Percentiles rank a stretch among this genome's conserved stretches.
These are phyloP conservation scores for Fulmarus glacialis DNA, from an alignment of 2,113 vertebrate species.

Conservation along the genomic window DNA sequence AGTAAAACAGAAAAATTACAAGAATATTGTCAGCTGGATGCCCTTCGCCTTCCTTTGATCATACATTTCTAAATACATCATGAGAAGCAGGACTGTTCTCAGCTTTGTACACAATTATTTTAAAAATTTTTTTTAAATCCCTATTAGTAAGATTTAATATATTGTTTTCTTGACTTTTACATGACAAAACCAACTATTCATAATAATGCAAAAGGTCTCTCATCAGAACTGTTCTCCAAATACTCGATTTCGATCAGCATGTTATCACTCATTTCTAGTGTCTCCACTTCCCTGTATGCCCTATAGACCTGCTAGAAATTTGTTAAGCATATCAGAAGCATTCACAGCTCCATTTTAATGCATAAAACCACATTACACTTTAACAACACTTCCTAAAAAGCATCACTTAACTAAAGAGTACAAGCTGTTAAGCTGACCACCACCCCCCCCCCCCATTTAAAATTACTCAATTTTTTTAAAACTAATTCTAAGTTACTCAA, in stretches of 20 bases:
- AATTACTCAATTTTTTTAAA: background rate
- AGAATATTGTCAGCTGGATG: background rate
- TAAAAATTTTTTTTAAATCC: no score
- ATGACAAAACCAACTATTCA: background rate
- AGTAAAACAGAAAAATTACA: constrained; percentile 20
- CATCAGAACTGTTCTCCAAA: background rate
- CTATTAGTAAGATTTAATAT: background rate
- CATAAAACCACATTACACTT: background rate
- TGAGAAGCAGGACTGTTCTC: background rate
- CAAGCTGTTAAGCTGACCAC: background rate
- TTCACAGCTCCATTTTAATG: background rate
- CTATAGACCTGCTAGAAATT: background rate
- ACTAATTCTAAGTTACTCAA: background rate
- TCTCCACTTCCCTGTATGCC: background rate
- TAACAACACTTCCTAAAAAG: background rate
- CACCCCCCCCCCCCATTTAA: background rate
- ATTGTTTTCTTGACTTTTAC: background rate
- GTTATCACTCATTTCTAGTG: background rate
- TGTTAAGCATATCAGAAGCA: background rate
- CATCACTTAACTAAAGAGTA: background rate
- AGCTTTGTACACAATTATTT: background rate
- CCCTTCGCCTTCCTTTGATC: background rate
- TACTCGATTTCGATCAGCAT: background rate
- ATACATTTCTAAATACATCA: background rate
- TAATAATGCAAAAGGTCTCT: background rate